Conservation (phyloP, 1,140 invertebrate genomes). For the Brachionus sp. region DNA sequence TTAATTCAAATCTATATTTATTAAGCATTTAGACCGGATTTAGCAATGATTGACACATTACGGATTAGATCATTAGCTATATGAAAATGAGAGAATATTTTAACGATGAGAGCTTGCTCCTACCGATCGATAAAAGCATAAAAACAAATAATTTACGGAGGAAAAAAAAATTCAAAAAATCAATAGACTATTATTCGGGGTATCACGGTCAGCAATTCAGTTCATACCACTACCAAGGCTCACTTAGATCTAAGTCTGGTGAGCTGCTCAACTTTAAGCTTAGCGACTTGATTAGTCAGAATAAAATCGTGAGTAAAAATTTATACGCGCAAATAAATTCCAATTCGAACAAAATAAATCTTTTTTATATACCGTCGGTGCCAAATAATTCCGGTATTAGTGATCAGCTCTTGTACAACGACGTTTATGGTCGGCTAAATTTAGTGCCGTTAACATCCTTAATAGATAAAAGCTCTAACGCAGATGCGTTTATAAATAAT, state of each 20-base stretch:
- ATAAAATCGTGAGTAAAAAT: background rate
- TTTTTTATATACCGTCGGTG: background rate
- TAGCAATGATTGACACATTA: background rate
- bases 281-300: background rate
- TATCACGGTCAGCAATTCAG: background rate
- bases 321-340: conserved; percentile 25
- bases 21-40: background rate
- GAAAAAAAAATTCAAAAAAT: background rate
- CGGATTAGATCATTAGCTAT: background rate
- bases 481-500: background rate
- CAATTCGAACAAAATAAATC: conserved; percentile 15
- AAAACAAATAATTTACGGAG: background rate
- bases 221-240: background rate
- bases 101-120: background rate
- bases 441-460: background rate
- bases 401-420: background rate
- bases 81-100: background rate
- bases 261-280: background rate
- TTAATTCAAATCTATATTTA: background rate
- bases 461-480: background rate
- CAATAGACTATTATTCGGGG: background rate
- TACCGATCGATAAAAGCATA: background rate
- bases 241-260: background rate
- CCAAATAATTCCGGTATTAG: background rate
- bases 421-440: background rate